Base-by-base conservation (phyloP, 2,113 vertebrate genomes). In the Megaleporinus macrocephalus region DNA sequence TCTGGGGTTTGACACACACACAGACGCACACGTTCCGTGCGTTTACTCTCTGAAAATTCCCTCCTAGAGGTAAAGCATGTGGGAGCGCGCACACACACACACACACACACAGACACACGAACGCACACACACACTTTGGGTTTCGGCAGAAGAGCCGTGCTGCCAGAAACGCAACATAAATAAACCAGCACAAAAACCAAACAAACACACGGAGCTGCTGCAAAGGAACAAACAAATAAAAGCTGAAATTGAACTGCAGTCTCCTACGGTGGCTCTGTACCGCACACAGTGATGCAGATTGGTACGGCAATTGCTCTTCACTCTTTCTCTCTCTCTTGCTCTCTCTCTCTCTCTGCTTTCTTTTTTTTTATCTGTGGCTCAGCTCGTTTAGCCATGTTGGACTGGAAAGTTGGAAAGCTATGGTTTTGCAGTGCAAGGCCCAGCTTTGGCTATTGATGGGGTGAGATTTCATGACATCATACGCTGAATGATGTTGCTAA, bases 11-110 rank as follows among this genome's bases (percentile, higher is more conserved):
- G 82, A 89, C 87, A 90, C 86, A 18, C 29, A 41, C 29, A 63
- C 57, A 49, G 7, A 62, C 26, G 44, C 22, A 47, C 69, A 75
- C 55, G 12, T 51, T 73, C 49, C 89, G 87, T 71, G 84, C 87
- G 70, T 87, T 87, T 77, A 85, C 88, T 89, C 88, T 90, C 89
- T 86, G 20, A 86, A 90, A 91, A 90, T 89, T 89, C 91, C 91
- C 91, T 90, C 90, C 90, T 66, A 88, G 69, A 88, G 88, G 85
- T 86, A 73, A 72, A 84, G 87, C 89, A 90, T 88, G 87, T 82
- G 89, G 84, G 86, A 90, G 76, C 88, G 86, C 86, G 75, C 87
- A 79, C 83, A 88, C 86, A 86, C 89, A 90, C 11, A 65, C 30
- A 20, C 75, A 73, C 20, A 51, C 41, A 73, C 79, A 81, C 79